Conservation (phyloP, 2,888 invertebrate species). For the Orthosia gracilis region DNA sequence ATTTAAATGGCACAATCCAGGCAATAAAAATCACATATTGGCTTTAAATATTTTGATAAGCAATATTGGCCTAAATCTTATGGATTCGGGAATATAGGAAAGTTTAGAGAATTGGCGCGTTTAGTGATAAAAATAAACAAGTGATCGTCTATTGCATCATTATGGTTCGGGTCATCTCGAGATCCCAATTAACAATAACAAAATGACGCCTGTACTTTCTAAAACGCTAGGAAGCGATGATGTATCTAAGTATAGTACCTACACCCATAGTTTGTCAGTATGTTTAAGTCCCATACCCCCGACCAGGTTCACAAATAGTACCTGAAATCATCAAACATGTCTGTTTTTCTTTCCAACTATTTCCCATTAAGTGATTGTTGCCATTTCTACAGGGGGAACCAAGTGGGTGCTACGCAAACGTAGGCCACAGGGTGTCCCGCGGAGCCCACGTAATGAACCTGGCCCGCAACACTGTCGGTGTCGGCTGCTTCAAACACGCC, state of each 20-base stretch:
- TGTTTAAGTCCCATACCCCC: no score
- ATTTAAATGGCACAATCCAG: conserved; percentile 9
- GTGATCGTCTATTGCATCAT: background rate
- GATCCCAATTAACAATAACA: no score
- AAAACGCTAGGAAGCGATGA: no score
- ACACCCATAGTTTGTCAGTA: no score
- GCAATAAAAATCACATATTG: conserved; percentile 34
- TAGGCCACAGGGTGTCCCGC: conserved; percentile 82
- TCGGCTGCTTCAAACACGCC: conserved; percentile 92
- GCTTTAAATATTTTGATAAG: background rate
- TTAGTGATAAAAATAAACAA: background rate
- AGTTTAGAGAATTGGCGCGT: background rate
- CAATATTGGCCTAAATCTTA: background rate
- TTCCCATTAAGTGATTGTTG: background rate
- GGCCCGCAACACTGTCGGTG: conserved; percentile 83
- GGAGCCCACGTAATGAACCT: conserved; percentile 90
- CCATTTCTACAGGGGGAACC: conserved; percentile 74
- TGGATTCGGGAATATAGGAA: background rate
- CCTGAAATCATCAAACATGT: background rate
- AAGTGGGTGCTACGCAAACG: conserved; percentile 85
- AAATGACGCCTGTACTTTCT: no score
- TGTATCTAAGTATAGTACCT: no score
- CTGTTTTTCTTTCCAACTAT: no score
- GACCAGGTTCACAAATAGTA: background rate
- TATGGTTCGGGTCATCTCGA: no score